Conservation (phyloP, 2,888 invertebrate species). For the Tyria jacobaeae region DNA sequence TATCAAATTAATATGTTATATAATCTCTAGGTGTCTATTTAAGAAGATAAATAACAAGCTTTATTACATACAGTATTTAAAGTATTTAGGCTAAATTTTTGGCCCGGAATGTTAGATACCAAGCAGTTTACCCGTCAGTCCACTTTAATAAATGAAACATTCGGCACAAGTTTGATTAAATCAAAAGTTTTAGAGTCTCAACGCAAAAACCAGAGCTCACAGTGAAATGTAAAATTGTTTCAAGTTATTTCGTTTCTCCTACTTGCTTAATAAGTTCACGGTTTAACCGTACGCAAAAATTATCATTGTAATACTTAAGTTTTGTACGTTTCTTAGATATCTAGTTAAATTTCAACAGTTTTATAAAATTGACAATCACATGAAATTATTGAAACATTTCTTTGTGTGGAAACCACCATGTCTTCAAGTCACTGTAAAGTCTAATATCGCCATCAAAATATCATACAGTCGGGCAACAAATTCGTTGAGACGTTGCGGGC, state of each 20-base stretch:
- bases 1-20: too few species aligned
- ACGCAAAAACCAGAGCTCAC: constrained; percentile 1
- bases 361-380: too few species aligned
- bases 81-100: neutral
- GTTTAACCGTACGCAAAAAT: neutral
- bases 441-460: too few species aligned
- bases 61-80: neutral
- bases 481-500: too few species aligned
- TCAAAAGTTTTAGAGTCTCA: constrained; percentile 24
- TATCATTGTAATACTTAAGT: neutral
- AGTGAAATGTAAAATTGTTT: constrained; percentile 22
- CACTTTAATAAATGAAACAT: constrained; percentile 21
- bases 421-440: too few species aligned
- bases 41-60: neutral
- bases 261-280: constrained; percentile 8
- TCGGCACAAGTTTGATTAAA: constrained; percentile 27
- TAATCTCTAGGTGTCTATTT: too few species aligned
- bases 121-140: constrained; percentile 13
- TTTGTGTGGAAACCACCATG: too few species aligned
- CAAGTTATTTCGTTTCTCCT: constrained; percentile 16
- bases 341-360: neutral
- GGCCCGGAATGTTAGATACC: constrained; percentile 14
- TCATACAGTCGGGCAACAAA: too few species aligned
- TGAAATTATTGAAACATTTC: too few species aligned
- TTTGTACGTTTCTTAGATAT: neutral